Evolutionary conservation across 2,113 vertebrate genomes (phyloP).

Genomic region (Trematocara stigmaticum): DNA sequence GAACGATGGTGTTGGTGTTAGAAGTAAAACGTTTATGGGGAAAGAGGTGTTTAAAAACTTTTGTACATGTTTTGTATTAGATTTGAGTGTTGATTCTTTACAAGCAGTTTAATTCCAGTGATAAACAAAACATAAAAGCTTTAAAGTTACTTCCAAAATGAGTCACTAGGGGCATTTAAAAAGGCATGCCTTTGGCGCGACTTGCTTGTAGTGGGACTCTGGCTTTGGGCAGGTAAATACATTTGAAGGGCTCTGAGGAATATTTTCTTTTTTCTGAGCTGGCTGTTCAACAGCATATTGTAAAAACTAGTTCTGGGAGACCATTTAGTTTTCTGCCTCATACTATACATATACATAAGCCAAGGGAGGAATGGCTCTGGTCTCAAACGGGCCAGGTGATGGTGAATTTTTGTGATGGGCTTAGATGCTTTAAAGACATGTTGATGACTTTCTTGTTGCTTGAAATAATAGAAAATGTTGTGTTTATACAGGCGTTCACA

Average conservation of each 20-base stretch:
- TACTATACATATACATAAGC: background rate
- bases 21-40: background rate
- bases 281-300: background rate
- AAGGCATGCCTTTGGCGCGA: rapidly evolving
- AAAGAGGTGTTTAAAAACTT: background rate
- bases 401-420: background rate
- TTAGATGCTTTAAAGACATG: background rate
- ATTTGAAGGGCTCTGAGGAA: background rate
- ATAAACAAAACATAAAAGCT: background rate
- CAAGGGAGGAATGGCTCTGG: background rate
- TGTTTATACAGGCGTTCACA: constrained; percentile 84
- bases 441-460: background rate
- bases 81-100: background rate
- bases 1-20: background rate
- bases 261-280: background rate
- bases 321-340: background rate
- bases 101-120: background rate
- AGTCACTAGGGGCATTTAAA: background rate
- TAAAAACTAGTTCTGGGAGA: background rate
- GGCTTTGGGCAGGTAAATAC: background rate
- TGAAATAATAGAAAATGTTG: background rate
- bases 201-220: background rate
- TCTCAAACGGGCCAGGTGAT: background rate
- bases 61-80: background rate
- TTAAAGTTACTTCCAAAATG: background rate